Evolutionary conservation across 2,113 vertebrate species (phyloP).

Genomic region (Empidonax traillii): DNA sequence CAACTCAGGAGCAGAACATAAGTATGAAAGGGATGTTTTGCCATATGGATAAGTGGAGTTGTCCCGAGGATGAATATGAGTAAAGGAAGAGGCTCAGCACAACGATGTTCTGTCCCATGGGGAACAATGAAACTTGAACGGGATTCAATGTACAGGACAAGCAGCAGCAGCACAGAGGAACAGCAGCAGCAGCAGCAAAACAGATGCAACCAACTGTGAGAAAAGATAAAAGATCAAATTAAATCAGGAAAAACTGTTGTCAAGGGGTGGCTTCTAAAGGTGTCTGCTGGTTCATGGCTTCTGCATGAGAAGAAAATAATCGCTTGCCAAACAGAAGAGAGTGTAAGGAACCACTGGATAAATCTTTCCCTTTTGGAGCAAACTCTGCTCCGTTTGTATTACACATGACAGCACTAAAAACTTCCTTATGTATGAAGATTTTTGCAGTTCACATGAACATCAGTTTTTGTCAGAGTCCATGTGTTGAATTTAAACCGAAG

Average conservation of each 20-base stretch:
- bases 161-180: not conserved
- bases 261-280: not conserved
- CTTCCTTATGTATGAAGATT: not conserved
- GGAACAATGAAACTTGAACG: not conserved
- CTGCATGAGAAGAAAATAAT: not conserved
- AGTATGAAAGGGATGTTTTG: not conserved
- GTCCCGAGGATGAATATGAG: not conserved
- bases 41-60: not conserved
- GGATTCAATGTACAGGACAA: not conserved
- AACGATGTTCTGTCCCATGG: accelerated
- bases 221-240: not conserved
- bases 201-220: not conserved
- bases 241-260: not conserved
- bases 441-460: not conserved
- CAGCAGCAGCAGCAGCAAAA: not conserved
- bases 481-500: not conserved
- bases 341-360: not conserved
- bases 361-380: not conserved
- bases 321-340: not conserved
- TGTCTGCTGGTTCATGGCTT: not conserved
- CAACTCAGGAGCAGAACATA: not conserved
- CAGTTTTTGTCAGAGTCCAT: not conserved
- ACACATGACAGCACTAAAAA: not conserved
- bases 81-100: not conserved
- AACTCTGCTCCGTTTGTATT: not conserved